A percentile compares a stretch with the other conserved stretches of the same genome.
These are phyloP conservation scores for Galago senegalensis DNA, from an alignment of 2,797 vertebrate genomes.

Conservation along the genomic window DNA sequence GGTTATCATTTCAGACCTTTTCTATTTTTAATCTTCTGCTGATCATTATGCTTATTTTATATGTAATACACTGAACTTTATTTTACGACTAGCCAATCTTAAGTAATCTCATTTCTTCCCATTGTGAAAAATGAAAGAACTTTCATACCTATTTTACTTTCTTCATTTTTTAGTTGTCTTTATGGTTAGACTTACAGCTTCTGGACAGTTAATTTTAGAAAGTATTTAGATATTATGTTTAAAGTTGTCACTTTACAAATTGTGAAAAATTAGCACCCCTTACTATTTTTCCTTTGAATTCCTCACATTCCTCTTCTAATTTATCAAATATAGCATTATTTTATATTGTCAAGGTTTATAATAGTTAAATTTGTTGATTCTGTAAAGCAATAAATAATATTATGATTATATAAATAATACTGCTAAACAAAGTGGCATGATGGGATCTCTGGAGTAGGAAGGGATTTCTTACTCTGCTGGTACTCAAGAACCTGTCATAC, in stretches of 20 bases:
- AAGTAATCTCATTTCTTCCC: neutral
- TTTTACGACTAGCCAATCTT: neutral
- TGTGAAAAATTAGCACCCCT: neutral
- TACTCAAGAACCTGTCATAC: neutral
- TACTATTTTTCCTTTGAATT: neutral
- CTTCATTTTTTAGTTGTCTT: neutral
- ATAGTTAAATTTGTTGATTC: neutral
- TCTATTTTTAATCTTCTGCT: conserved; percentile 36
- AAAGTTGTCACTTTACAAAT: conserved; percentile 25
- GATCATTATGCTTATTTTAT: neutral
- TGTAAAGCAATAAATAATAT: neutral
- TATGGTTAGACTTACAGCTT: conserved; percentile 30
- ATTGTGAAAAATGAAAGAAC: conserved; percentile 45
- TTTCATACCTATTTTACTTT: neutral
- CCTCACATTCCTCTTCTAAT: neutral
- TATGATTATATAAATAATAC: neutral
- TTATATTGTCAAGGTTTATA: conserved; percentile 31
- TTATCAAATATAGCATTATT: conserved; percentile 3
- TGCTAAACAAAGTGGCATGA: neutral
- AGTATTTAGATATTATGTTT: neutral
- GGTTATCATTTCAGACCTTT: conserved; percentile 33
- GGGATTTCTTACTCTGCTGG: neutral
- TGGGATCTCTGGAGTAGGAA: neutral
- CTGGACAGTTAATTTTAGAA: conserved; percentile 30
- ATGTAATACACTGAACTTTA: neutral